Conservation (phyloP, 2,113 vertebrate species). For the Ptilorrhoa leucosticta region DNA sequence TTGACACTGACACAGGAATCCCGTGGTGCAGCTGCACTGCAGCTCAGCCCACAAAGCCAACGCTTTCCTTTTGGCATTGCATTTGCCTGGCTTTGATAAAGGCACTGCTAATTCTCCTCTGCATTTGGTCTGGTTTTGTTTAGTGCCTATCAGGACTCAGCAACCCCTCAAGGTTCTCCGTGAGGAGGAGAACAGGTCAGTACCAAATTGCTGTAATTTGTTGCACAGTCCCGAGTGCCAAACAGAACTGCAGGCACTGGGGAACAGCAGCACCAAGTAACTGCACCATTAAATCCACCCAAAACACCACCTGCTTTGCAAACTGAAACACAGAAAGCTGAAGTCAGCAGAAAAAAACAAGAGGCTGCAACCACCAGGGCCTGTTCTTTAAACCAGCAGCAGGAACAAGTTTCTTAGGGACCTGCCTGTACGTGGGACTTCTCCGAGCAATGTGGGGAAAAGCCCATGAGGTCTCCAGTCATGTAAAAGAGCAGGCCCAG, state of each 20-base stretch:
- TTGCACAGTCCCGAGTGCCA: fast-evolving
- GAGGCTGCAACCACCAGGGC: background rate
- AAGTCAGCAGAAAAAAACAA: background rate
- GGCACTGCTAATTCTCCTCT: background rate
- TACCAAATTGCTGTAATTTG: background rate
- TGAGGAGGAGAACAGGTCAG: background rate
- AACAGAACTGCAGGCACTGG: background rate
- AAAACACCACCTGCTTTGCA: background rate
- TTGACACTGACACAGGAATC: background rate
- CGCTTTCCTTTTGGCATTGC: background rate
- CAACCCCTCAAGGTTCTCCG: background rate
- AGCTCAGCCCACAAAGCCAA: background rate
- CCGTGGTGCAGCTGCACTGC: background rate
- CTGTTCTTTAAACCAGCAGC: background rate
- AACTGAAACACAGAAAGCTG: background rate
- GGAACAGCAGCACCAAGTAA: background rate
- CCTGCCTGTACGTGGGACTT: background rate
- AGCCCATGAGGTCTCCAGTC: background rate
- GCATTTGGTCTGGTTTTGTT: background rate
- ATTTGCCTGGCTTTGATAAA: background rate
- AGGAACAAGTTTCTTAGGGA: background rate
- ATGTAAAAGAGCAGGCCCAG: background rate
- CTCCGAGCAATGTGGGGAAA: background rate
- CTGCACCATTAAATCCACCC: background rate
- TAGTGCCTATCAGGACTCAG: background rate